Base-by-base conservation (phyloP, 2,113 vertebrate species). In the Poicephalus meyeri region DNA sequence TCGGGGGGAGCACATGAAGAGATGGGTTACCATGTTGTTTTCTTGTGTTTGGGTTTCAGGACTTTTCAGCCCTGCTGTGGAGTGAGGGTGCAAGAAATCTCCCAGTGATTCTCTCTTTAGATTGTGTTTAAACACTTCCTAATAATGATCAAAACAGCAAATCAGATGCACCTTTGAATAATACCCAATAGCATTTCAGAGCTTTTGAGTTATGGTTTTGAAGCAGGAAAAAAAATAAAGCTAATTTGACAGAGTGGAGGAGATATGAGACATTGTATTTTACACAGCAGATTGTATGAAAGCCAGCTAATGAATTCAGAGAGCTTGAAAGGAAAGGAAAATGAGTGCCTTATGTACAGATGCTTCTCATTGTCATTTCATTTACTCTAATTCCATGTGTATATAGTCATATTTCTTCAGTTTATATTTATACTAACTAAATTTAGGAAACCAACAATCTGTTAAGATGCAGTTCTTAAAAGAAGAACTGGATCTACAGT, bases 321-420 rank as follows among this genome's bases (percentile, higher is more conserved):
- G 42, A 78, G 35, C 60, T 64, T 94, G 82, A 93, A 88, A 83
- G 33, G 70, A 72, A 92, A 91, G 52, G 49, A 71, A 96, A 89
- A 92, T 18, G 6, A 78, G 26, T 71, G 55, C 39, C 46, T 86
- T 88, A 71, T 31, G 46, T 68, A 37, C 52, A 86, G 61, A 78
- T 86, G 47, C 68, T 86, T 88, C 81, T 86, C 29, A 33, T 42
- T 6, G 20, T 80, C 11, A 71, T 93, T 86, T 77, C 12, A 64
- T 85, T 93, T 94, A 77, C 33, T 80, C 37, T 78, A 86, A 55
- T 83, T 86, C 50, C 63, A 14, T 64, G 44, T 90, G 23, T 71
- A 39, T 68, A 42, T 26, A 78, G 33, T 80, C 33, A 37, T 52
- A 84, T 86, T 93, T 94, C 47, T 86, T 68, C 55, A 49, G 50